phyloP scores from a whole-genome alignment of 1,140 invertebrate genomes.

The Notospermus geniculatus region DNA sequence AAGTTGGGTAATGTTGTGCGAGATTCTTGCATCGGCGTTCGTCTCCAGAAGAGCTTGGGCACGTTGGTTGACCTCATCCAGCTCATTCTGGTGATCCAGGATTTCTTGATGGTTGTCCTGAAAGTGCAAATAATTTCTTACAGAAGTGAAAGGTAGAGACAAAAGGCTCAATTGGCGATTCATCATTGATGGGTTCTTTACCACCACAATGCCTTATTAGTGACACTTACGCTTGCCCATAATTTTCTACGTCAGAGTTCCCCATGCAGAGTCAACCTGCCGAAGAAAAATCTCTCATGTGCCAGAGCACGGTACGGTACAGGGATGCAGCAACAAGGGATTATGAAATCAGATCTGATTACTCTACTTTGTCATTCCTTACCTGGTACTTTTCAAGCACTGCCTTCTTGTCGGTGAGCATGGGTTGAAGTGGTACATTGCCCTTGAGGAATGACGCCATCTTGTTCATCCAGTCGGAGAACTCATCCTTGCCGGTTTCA shows the following conservation, averaged over 20 bases:
- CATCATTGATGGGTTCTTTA: too few species aligned
- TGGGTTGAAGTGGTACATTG: constrained; percentile 85
- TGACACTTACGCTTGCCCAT: too few species aligned
- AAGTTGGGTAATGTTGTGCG: constrained; percentile 83
- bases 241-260: too few species aligned
- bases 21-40: constrained; percentile 77
- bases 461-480: constrained; percentile 88
- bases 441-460: constrained; percentile 86
- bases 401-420: constrained; percentile 87
- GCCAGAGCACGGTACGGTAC: too few species aligned
- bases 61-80: constrained; percentile 48
- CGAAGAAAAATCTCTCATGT: not conserved
- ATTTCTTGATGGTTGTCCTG: constrained; percentile 45
- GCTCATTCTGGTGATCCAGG: constrained; percentile 37
- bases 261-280: not conserved
- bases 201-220: too few species aligned
- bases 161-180: too few species aligned
- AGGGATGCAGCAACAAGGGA: too few species aligned
- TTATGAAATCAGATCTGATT: too few species aligned
- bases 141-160: too few species aligned
- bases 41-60: constrained; percentile 49
- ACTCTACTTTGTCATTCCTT: too few species aligned
- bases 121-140: too few species aligned
- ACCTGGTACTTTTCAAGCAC: constrained; percentile 63
- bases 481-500: constrained; percentile 65